These are phyloP conservation scores for Sinelater perroti DNA, from an alignment of 2,888 invertebrate genomes.

Conservation along the genomic window DNA sequence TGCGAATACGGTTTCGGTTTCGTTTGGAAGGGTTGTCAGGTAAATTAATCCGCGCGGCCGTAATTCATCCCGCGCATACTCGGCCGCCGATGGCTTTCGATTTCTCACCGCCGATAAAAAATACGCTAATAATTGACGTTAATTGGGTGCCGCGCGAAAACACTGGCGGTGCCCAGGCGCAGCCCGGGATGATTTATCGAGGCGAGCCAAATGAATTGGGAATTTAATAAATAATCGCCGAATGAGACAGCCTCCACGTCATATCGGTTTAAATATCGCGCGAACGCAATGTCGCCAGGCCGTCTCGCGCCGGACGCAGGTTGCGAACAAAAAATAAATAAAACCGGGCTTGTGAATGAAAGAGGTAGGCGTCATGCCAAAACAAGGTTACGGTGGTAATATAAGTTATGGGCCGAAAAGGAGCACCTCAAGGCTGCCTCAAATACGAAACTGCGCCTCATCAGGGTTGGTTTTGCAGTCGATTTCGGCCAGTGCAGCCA, in stretches of 20 bases:
- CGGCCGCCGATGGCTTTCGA: conserved; percentile 4
- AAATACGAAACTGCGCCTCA: too few relatives aligned
- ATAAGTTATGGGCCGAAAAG: conserved; percentile 7
- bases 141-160: conserved; percentile 31
- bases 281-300: conserved; percentile 43
- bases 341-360: conserved; percentile 33
- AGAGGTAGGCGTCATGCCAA: conserved; percentile 26
- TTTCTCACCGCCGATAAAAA: conserved; percentile 10
- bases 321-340: conserved; percentile 29
- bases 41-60: too few relatives aligned
- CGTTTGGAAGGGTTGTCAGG: too few relatives aligned
- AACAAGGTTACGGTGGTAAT: conserved; percentile 30
- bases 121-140: conserved; percentile 27
- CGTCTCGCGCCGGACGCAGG: conserved; percentile 36
- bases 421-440: too few relatives aligned
- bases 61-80: conserved; percentile 1
- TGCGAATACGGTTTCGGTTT: too few relatives aligned
- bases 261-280: conserved; percentile 43
- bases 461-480: too few relatives aligned
- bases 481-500: too few relatives aligned
- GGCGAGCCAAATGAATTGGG: conserved; percentile 27
- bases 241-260: conserved; percentile 41
- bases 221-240: conserved; percentile 32
- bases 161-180: conserved; percentile 17
- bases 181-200: conserved; percentile 32